These are phyloP conservation scores for Lates japonicus DNA, from an alignment of 2,797 vertebrate species.

Conservation along the genomic window DNA sequence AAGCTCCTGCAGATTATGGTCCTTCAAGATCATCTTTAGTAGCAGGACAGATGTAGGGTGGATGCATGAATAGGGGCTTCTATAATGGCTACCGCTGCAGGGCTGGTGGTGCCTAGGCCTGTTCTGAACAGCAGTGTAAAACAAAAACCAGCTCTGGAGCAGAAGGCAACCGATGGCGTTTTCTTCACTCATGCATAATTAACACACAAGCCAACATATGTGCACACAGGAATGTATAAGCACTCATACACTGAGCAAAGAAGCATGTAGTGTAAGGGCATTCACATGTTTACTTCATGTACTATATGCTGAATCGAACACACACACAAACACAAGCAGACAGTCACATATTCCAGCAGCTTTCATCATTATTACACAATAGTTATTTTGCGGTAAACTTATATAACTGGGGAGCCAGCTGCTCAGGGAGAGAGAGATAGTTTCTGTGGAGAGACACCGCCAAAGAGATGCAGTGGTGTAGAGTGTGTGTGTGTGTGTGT, in stretches of 20 bases:
- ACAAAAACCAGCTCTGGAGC: slow-evolving; percentile 45
- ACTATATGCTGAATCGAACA: slow-evolving; percentile 16
- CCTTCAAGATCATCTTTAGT: slow-evolving; percentile 11
- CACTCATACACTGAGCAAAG: not conserved
- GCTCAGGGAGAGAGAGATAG: slow-evolving; percentile 43
- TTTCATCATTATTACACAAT: slow-evolving; percentile 63
- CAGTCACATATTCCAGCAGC: slow-evolving; percentile 20
- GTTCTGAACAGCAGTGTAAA: slow-evolving; percentile 37
- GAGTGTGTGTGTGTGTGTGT: not conserved
- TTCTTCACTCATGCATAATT: slow-evolving; percentile 60
- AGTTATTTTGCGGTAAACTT: slow-evolving; percentile 60
- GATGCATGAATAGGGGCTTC: slow-evolving; percentile 23
- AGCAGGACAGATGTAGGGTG: slow-evolving; percentile 39
- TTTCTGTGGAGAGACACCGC: slow-evolving; percentile 16
- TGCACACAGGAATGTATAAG: slow-evolving; percentile 30
- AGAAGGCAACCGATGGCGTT: slow-evolving; percentile 51
- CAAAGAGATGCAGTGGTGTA: slow-evolving; percentile 5
- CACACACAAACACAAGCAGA: slow-evolving; percentile 20
- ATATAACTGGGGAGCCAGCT: slow-evolving; percentile 63
- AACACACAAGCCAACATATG: slow-evolving; percentile 49
- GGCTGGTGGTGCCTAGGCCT: slow-evolving; percentile 26
- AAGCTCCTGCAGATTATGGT: slow-evolving; percentile 18
- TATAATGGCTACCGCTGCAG: slow-evolving; percentile 38
- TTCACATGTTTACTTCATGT: slow-evolving; percentile 38
- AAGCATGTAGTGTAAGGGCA: not conserved